phyloP scores from a whole-genome alignment of 2,888 invertebrate genomes.

The Ariolimax columbianus region DNA sequence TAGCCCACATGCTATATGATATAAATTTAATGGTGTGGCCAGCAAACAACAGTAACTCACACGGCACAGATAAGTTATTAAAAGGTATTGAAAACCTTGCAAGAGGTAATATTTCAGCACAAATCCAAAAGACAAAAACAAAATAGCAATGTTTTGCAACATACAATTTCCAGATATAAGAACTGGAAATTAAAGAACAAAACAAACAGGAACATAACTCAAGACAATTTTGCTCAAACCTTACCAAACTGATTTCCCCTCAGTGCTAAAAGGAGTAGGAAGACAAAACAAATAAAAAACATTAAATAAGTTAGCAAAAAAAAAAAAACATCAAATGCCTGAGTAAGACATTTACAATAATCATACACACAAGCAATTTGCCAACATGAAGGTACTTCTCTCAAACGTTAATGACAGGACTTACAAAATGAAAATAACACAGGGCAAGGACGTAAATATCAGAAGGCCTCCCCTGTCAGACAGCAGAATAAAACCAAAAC shows the following conservation, averaged over 20 bases:
- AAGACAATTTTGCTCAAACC: conserved; percentile 11
- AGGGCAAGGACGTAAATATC: neutral
- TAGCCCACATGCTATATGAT: no score
- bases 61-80: no score
- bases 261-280: conserved; percentile 24
- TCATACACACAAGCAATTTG: no score
- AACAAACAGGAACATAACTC: conserved; percentile 5
- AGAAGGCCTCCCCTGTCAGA: neutral
- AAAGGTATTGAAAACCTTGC: no score
- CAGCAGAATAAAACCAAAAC: neutral
- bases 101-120: no score
- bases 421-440: neutral
- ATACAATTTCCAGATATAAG: neutral
- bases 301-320: conserved; percentile 27
- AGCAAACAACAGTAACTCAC: no score
- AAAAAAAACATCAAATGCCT: conserved; percentile 5
- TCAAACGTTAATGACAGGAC: neutral
- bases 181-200: neutral
- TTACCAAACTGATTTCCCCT: conserved; percentile 49
- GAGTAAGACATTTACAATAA: neutral
- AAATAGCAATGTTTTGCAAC: no score
- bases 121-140: no score
- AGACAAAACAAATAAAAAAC: conserved; percentile 25
- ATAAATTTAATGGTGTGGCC: no score
- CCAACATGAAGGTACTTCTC: no score